These are phyloP conservation scores for Naja naja DNA, from an alignment of 2,113 vertebrate species.

Conservation along the genomic window DNA sequence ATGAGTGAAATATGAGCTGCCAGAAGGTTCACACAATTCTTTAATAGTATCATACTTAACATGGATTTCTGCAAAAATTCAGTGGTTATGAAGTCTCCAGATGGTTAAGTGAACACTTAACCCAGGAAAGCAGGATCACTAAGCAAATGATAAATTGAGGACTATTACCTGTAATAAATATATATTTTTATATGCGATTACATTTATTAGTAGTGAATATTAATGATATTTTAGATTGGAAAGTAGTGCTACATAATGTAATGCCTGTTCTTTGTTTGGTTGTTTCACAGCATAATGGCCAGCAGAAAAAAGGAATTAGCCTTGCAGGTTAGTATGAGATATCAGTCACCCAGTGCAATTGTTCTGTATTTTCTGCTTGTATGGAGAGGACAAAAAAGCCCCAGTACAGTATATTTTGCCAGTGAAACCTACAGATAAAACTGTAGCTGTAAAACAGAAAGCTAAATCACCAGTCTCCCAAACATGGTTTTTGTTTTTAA, in stretches of 20 bases:
- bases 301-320: constrained; percentile 53
- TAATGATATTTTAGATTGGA: neutral
- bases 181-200: neutral
- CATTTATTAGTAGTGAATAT: neutral
- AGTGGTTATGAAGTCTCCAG: neutral
- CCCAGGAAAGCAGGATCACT: neutral
- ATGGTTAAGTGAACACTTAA: neutral
- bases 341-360: neutral
- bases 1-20: neutral
- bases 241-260: neutral
- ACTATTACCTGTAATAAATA: neutral
- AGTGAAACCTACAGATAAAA: fast-evolving
- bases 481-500: neutral
- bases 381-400: neutral
- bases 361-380: neutral
- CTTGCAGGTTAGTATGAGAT: constrained; percentile 59
- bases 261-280: neutral
- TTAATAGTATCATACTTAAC: neutral
- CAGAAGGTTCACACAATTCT: neutral
- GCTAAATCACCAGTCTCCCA: fast-evolving
- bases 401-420: neutral
- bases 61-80: neutral
- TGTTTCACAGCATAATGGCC: constrained; percentile 48
- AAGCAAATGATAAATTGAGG: neutral
- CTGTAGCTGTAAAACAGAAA: neutral